Evolutionary conservation across 1,140 invertebrate species (phyloP).

Genomic region (Megalonaias nervosa): DNA sequence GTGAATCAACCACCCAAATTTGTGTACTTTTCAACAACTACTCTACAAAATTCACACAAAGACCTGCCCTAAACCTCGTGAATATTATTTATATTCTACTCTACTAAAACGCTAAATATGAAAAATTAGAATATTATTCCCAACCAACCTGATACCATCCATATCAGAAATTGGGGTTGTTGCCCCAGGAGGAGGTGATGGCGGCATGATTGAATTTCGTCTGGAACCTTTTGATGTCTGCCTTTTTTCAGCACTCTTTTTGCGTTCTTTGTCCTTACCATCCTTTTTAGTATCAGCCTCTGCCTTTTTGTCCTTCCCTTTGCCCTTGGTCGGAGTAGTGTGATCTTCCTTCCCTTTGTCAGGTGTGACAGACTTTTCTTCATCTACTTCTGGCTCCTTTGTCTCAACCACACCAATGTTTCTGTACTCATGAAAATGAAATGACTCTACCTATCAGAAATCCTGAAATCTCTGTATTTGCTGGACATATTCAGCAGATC

Average conservation of each 20-base stretch:
- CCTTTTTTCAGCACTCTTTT: conserved; percentile 60
- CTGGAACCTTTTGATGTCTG: conserved; percentile 35
- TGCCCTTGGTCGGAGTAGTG: conserved; percentile 53
- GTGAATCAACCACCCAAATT: not conserved
- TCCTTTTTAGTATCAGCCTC: conserved; percentile 35
- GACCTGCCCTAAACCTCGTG: too few species aligned
- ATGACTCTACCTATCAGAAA: too few species aligned
- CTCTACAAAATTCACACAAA: not conserved
- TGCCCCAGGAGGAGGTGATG: conserved; percentile 62
- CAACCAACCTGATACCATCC: conserved; percentile 62
- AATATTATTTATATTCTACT: too few species aligned
- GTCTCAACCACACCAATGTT: conserved; percentile 65
- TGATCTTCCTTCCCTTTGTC: conserved; percentile 64
- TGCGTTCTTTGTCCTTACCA: conserved; percentile 48
- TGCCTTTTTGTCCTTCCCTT: conserved; percentile 42
- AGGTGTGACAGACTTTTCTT: conserved; percentile 64
- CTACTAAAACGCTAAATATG: too few species aligned
- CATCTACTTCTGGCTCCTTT: conserved; percentile 63
- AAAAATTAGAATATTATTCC: not conserved
- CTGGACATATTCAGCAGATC: too few species aligned
- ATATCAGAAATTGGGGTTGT: conserved; percentile 64
- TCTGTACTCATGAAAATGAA: conserved; percentile 37
- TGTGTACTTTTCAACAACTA: not conserved
- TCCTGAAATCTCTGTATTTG: too few species aligned
- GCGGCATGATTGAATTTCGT: conserved; percentile 49